Evolutionary conservation across 92 coral and sea anemone genomes (phyloP), one percentile per base, ranked within the genome.

Genomic region (Virgularia gustaviana): DNA sequence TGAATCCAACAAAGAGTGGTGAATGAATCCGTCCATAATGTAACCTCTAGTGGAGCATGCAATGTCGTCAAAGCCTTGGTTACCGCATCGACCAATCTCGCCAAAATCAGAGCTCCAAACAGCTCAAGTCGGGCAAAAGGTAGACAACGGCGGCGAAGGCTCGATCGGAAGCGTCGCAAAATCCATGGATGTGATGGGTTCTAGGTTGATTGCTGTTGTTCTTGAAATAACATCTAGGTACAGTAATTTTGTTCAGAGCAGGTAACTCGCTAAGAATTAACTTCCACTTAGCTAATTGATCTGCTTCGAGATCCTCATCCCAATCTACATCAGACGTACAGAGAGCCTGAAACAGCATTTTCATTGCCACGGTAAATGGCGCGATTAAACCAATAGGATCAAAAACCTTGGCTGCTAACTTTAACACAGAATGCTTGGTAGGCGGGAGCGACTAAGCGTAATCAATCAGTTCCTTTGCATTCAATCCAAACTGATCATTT

Each of bases 351-450:
- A 71, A 65, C 49, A 78, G 11, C n/a, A 57, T 54, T 23, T 70
- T 78, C 36, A 75, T 54, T 45, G 55, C 22, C 7, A 79, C 63
- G 16, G 79, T 59, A 71, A 79, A 79, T 13, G 83, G 71, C 0
- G 83, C 15, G 19, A 70, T 65, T 9, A 70, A 62, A 16, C 78
- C 83, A 23, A 79, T 62, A 13, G 84, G 73, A 43, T 72, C 84
- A 36, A 72, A 63, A 23, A 62, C 33, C 64, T 71, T 73, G 30
- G 79, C 75, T 0, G 74, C 77, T 15, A 72, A 38, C 31, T 66
- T 49, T 8, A 72, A 51, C 25, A 67, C 36, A 2, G 63, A 30
- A 36, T 75, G 59, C 36, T 65, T 77, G 6, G 82, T 54, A 1
- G 66, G 0, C 10, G 66, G 66, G 37, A 60, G 42, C 27, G 65